Evolutionary conservation across 2,113 vertebrate genomes (phyloP).

Genomic region (Atractosteus spatula): DNA sequence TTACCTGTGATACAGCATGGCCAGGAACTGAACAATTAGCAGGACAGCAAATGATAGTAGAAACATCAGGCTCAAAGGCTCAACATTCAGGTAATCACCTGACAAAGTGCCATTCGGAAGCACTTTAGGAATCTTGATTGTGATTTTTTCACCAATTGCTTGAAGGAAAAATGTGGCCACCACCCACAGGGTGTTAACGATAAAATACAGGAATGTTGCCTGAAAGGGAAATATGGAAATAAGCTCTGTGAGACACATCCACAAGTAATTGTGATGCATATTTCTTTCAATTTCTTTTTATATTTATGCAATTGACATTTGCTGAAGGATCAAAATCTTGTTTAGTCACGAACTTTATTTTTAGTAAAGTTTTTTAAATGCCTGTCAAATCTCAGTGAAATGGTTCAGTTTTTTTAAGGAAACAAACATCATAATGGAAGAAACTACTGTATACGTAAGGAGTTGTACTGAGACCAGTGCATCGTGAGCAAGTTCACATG

Average conservation of each 20-base stretch:
- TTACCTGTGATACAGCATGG: conserved; percentile 77
- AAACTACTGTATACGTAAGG: too few species aligned
- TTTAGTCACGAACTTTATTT: too few species aligned
- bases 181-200: conserved; percentile 73
- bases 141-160: conserved; percentile 64
- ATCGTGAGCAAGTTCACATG: too few species aligned
- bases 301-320: too few species aligned
- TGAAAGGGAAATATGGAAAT: conserved; percentile 32
- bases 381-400: too few species aligned
- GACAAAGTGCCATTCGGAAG: conserved; percentile 39
- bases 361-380: too few species aligned
- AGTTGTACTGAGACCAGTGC: too few species aligned
- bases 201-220: conserved; percentile 74
- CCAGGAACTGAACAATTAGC: conserved; percentile 64
- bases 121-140: conserved; percentile 66
- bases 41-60: conserved; percentile 66
- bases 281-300: too few species aligned
- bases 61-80: conserved; percentile 74
- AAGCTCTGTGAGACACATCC: neutral
- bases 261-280: too few species aligned
- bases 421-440: too few species aligned
- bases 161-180: conserved; percentile 75
- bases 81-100: conserved; percentile 53
- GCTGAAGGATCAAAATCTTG: too few species aligned
- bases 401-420: too few species aligned